phyloP scores from a whole-genome alignment of 2,113 vertebrate genomes.

The Mohoua ochrocephala region DNA sequence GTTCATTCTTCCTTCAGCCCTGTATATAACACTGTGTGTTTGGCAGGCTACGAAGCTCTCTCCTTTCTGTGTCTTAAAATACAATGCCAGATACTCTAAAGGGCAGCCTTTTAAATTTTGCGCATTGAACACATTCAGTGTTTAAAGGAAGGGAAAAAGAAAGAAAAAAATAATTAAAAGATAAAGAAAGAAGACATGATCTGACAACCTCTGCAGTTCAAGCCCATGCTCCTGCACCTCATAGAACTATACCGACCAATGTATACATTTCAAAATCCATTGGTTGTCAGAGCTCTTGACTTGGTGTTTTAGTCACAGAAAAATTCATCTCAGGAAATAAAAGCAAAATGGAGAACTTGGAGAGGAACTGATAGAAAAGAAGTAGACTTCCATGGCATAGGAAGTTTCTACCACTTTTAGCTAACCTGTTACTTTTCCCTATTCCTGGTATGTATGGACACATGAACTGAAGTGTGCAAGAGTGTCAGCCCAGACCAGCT shows the following conservation, averaged over 20 bases:
- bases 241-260: background rate
- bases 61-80: background rate
- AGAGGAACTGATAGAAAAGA: background rate
- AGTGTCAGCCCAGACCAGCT: background rate
- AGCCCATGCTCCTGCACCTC: background rate
- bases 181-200: background rate
- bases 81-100: background rate
- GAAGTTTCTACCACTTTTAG: background rate
- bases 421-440: background rate
- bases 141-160: background rate
- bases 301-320: background rate
- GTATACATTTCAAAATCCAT: background rate
- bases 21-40: background rate
- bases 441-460: background rate
- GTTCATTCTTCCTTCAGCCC: background rate
- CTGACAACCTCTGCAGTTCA: background rate
- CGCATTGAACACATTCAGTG: background rate
- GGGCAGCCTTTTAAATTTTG: background rate
- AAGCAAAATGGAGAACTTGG: background rate
- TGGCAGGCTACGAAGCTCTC: background rate
- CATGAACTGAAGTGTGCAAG: background rate
- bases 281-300: background rate
- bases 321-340: background rate
- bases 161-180: background rate
- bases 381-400: background rate